Evolutionary conservation across 2,888 invertebrate species (phyloP).

Genomic region (Diaphora mendica): DNA sequence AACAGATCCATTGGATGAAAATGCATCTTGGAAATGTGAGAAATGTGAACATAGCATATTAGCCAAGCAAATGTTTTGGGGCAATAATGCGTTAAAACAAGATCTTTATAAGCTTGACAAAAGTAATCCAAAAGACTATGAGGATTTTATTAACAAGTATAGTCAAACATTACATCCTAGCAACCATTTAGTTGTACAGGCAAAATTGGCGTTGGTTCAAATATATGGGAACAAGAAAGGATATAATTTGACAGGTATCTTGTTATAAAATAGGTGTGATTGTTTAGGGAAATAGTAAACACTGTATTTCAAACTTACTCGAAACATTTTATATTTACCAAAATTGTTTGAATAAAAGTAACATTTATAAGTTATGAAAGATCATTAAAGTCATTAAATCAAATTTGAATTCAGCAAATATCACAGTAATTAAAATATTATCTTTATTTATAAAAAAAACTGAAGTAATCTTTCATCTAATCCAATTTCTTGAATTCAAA

Average conservation of each 20-base stretch:
- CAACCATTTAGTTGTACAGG: conserved; percentile 89
- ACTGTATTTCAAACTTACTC: not conserved
- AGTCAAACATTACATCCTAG: conserved; percentile 88
- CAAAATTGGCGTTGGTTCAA: conserved; percentile 90
- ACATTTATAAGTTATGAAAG: too few species aligned
- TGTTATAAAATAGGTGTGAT: not conserved
- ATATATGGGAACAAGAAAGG: conserved; percentile 88
- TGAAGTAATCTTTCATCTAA: too few species aligned
- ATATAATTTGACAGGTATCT: conserved; percentile 83
- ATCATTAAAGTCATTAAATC: too few species aligned
- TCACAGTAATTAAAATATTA: too few species aligned
- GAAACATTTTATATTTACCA: too few species aligned
- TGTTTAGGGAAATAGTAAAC: conserved; percentile 20
- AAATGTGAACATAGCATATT: conserved; percentile 86
- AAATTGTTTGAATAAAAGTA: too few species aligned
- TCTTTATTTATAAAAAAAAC: too few species aligned
- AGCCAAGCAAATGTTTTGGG: conserved; percentile 87
- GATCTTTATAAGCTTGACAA: conserved; percentile 86
- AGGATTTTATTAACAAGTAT: conserved; percentile 88
- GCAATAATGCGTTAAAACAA: conserved; percentile 87
- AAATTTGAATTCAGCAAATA: too few species aligned
- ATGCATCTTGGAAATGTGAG: conserved; percentile 89
- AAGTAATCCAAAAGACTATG: conserved; percentile 83
- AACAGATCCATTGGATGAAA: conserved; percentile 86
- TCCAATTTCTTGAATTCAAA: too few species aligned